A percentile compares a stretch with the other conserved stretches of the same genome.
Conservation (phyloP, 2,797 vertebrate genomes). For the Rousettus madagascariensis region DNA sequence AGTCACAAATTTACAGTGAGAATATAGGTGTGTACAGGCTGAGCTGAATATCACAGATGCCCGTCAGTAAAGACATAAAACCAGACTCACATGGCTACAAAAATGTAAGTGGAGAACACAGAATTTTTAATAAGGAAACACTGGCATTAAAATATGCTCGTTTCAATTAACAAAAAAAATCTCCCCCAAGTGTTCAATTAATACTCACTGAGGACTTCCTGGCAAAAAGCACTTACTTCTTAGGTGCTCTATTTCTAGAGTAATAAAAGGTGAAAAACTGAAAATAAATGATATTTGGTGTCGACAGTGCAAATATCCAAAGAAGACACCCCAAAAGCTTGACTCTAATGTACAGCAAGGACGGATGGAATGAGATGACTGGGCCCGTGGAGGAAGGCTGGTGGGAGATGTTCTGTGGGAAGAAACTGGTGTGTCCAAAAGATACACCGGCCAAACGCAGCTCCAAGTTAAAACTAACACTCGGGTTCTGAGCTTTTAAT, state of each 20-base stretch:
- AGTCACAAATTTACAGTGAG: not conserved
- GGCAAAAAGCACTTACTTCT: not conserved
- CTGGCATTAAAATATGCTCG: not conserved
- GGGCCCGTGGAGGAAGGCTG: not conserved
- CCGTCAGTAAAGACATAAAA: not conserved
- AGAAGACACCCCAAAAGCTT: not conserved
- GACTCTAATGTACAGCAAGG: not conserved
- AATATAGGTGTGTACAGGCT: fast-evolving
- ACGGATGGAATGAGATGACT: fast-evolving
- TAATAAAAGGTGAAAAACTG: not conserved
- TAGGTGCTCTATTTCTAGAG: not conserved
- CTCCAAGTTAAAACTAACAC: not conserved
- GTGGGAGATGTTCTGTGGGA: not conserved
- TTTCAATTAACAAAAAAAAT: not conserved
- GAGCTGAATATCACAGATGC: not conserved
- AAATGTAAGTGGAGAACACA: not conserved
- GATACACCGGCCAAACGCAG: not conserved
- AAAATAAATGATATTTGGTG: not conserved
- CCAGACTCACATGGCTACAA: not conserved
- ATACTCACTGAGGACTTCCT: not conserved
- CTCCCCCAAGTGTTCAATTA: not conserved
- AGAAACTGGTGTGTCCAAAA: not conserved
- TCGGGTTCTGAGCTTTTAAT: not conserved
- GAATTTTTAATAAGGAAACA: not conserved
- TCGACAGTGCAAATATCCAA: not conserved